Evolutionary conservation across 2,888 invertebrate genomes (phyloP).

Genomic region (Acanthoscelides obtectus): DNA sequence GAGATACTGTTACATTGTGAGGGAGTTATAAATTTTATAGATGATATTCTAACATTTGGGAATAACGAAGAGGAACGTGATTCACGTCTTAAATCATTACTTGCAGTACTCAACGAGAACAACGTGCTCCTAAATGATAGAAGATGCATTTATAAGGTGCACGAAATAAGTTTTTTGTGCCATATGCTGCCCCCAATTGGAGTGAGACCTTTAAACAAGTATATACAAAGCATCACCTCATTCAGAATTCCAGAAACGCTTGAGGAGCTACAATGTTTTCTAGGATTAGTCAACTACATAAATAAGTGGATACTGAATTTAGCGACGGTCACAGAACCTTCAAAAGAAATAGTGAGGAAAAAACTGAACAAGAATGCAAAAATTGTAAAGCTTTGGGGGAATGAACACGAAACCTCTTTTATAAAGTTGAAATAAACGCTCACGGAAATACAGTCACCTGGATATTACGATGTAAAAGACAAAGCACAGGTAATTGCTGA

Average conservation of each 20-base stretch:
- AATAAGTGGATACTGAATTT: conserved; percentile 13
- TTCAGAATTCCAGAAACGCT: conserved; percentile 22
- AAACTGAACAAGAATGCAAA: conserved; percentile 11
- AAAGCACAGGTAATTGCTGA: conserved; percentile 29
- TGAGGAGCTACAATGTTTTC: conserved; percentile 17
- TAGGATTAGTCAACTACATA: conserved; percentile 12
- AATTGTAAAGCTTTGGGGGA: conserved; percentile 9
- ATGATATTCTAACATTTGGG: conserved; percentile 41
- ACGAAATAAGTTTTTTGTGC: conserved; percentile 14
- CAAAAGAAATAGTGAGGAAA: conserved; percentile 7
- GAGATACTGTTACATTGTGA: conserved; percentile 35
- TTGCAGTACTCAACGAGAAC: conserved; percentile 24
- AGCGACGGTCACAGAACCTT: conserved; percentile 14
- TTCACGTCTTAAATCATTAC: conserved; percentile 8
- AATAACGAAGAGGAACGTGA: conserved; percentile 31
- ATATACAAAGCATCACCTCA: conserved; percentile 11
- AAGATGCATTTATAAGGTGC: conserved; percentile 32
- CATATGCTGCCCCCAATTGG: conserved; percentile 11
- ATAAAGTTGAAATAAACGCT: conserved; percentile 9
- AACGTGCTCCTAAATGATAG: conserved; percentile 19
- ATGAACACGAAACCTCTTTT: conserved; percentile 8
- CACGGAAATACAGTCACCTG: conserved; percentile 16
- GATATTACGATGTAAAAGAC: conserved; percentile 25
- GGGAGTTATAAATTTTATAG: conserved; percentile 38
- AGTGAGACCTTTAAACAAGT: conserved; percentile 10